These are phyloP conservation scores for Danio aesculapii DNA, from an alignment of 2,797 vertebrate genomes.

Conservation along the genomic window DNA sequence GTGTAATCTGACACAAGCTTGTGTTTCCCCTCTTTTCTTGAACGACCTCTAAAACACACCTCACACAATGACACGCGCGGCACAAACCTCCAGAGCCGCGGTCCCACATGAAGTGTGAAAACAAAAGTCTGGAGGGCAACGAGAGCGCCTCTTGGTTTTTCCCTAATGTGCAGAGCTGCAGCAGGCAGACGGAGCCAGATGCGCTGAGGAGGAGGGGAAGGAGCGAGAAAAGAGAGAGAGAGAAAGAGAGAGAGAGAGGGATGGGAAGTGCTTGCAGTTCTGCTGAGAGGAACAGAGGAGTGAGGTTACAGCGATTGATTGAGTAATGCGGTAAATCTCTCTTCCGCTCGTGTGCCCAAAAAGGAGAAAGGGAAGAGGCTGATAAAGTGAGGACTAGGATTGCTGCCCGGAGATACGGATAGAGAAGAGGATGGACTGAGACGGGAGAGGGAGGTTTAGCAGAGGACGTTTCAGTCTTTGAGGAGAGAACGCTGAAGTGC, in stretches of 20 bases:
- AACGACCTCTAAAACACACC: conserved; percentile 12
- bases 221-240: conserved; percentile 23
- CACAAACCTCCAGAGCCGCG: conserved; percentile 51
- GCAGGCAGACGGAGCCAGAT: conserved; percentile 55
- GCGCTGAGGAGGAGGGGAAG: conserved; percentile 34
- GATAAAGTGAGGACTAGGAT: conserved; percentile 76
- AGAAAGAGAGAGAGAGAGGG: conserved; percentile 29
- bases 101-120: conserved; percentile 69
- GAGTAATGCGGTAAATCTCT: conserved; percentile 86
- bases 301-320: conserved; percentile 88
- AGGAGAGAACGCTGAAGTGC: conserved; percentile 31
- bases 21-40: background rate
- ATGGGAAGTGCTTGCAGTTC: conserved; percentile 73
- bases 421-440: conserved; percentile 35
- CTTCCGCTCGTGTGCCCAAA: conserved; percentile 54
- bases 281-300: conserved; percentile 84
- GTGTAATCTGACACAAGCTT: background rate
- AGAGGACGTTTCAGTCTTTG: conserved; percentile 32
- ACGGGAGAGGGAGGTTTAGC: conserved; percentile 13
- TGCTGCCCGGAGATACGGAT: conserved; percentile 62
- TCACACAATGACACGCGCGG: background rate
- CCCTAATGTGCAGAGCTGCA: conserved; percentile 54
- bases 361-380: conserved; percentile 73
- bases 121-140: conserved; percentile 54
- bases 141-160: conserved; percentile 49